A percentile compares a stretch with the other conserved stretches of the same genome.
Conservation (phyloP, 2,888 invertebrate genomes). For the Acanthoscelides obtectus region DNA sequence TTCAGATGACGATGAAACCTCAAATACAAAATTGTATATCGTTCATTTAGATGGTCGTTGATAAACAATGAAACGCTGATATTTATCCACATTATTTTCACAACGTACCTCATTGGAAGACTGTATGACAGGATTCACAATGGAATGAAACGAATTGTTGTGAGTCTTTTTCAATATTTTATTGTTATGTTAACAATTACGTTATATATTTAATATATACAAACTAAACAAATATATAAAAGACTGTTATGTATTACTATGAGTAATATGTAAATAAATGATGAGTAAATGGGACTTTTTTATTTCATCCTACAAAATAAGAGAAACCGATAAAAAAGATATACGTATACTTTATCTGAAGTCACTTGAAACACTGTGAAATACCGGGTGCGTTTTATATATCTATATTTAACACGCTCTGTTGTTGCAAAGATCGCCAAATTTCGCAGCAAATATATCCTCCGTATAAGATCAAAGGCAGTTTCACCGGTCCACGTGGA, state of each 20-base stretch:
- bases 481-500: too few species aligned
- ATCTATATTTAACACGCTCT: too few species aligned
- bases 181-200: background rate
- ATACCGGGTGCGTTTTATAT: too few species aligned
- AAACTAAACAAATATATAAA: background rate
- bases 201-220: background rate
- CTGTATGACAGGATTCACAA: background rate
- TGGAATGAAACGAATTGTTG: background rate
- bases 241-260: background rate
- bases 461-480: too few species aligned
- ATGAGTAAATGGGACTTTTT: background rate
- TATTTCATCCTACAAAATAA: background rate
- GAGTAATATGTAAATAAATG: background rate
- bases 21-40: too few species aligned
- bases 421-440: too few species aligned
- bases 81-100: background rate
- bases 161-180: background rate
- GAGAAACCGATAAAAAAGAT: background rate
- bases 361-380: too few species aligned
- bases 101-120: background rate
- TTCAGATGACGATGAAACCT: too few species aligned
- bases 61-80: background rate
- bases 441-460: too few species aligned
- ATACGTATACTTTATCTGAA: too few species aligned
- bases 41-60: too few species aligned